Percentiles rank a stretch among this genome's conserved stretches.
Conservation (phyloP, 2,888 invertebrate species). For the Tachina fera region DNA sequence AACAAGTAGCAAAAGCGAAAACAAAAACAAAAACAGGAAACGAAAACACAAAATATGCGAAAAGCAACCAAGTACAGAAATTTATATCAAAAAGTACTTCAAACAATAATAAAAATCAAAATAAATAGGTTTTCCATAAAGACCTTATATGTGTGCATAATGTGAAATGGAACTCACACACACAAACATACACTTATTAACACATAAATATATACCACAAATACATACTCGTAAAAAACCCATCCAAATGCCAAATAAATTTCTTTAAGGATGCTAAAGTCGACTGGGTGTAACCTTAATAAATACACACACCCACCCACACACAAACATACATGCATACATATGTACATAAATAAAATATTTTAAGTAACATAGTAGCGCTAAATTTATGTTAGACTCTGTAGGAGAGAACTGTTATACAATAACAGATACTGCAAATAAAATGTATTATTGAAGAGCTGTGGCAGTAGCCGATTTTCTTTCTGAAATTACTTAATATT, state of each 20-base stretch:
- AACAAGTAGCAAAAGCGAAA: constrained; percentile 4
- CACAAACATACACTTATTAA: constrained; percentile 4
- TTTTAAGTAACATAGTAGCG: background rate
- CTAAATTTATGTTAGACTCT: background rate
- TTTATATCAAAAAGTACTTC: constrained; percentile 68
- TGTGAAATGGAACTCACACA: constrained; percentile 10
- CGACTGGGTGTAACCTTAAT: background rate
- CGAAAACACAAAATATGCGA: background rate
- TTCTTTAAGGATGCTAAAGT: background rate
- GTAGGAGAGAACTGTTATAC: background rate
- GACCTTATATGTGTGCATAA: constrained; percentile 45
- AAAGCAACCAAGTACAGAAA: constrained; percentile 51
- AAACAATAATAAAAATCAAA: constrained; percentile 57
- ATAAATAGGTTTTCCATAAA: constrained; percentile 64
- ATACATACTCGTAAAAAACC: constrained; percentile 35
- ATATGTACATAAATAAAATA: background rate
- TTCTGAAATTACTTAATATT: too few relatives aligned
- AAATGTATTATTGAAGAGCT: background rate
- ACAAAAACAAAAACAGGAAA: background rate
- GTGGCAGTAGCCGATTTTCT: too few relatives aligned
- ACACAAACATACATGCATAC: too few relatives aligned
- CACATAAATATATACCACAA: constrained; percentile 41
- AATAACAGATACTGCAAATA: background rate
- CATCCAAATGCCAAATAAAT: background rate
- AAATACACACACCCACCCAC: background rate